Percentiles rank a stretch among this genome's conserved stretches.
Evolutionary conservation across 2,113 vertebrate genomes (phyloP).

Genomic region (Helogale parvula): DNA sequence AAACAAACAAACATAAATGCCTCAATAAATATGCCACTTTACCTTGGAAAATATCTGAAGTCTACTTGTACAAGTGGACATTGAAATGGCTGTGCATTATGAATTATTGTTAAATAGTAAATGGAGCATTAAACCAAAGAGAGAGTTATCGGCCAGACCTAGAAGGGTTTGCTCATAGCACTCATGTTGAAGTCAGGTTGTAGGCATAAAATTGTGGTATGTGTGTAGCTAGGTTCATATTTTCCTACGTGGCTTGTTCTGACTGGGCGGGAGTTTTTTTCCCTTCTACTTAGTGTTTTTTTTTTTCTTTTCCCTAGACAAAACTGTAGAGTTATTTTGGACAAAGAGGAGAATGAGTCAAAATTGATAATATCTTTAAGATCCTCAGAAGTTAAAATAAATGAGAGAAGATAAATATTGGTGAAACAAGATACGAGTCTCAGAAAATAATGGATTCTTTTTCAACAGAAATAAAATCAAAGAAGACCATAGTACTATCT

Average conservation of each 20-base stretch:
- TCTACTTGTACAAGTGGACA: background rate
- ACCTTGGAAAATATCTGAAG: background rate
- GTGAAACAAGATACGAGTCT: background rate
- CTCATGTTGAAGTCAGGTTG: background rate
- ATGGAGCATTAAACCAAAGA: background rate
- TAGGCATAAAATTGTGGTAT: background rate
- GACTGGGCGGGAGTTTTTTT: background rate
- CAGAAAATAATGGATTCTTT: background rate
- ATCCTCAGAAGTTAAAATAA: background rate
- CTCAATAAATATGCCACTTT: background rate
- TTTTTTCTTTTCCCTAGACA: background rate
- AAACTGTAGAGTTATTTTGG: background rate
- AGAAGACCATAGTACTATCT: background rate
- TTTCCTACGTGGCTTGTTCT: background rate
- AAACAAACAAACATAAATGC: background rate
- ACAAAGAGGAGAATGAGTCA: background rate
- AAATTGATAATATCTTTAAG: background rate
- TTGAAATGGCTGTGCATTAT: background rate
- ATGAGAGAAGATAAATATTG: background rate
- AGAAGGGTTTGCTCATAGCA: background rate
- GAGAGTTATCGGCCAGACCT: background rate
- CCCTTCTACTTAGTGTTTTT: background rate
- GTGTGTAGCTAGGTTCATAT: background rate
- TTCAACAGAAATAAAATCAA: background rate
- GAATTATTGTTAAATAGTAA: background rate